phyloP scores from a whole-genome alignment of 1,140 invertebrate genomes.

The Myzus persicae region DNA sequence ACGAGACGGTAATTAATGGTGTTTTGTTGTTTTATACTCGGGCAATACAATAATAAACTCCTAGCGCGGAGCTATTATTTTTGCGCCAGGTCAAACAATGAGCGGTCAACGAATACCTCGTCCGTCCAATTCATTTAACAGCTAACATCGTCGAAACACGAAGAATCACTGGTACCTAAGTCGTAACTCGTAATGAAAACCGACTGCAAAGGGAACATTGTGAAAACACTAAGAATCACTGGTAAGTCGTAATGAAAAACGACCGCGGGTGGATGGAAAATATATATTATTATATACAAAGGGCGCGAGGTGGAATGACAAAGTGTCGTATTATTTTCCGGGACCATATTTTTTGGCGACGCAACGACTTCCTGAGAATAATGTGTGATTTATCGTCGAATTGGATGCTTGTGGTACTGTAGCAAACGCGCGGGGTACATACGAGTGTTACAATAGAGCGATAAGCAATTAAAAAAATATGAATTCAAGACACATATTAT shows the following conservation, averaged over 20 bases:
- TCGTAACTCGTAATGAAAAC: no score
- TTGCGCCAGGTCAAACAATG: neutral
- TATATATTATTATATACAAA: neutral
- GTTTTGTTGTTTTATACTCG: conserved; percentile 25
- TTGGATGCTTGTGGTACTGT: neutral
- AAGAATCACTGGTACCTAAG: no score
- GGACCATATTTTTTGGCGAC: neutral
- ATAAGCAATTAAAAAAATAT: no score
- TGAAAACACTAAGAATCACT: neutral
- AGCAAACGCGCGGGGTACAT: no score
- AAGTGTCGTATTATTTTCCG: neutral
- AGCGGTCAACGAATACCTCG: neutral
- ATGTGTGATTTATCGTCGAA: neutral
- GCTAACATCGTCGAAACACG: no score
- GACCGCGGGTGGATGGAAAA: neutral
- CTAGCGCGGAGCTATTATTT: neutral
- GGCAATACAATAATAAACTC: no score
- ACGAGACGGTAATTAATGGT: neutral
- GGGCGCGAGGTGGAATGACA: neutral
- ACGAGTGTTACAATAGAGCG: no score
- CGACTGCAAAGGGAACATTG: neutral
- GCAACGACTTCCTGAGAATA: neutral
- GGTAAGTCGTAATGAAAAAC: neutral
- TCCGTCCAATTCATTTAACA: no score
- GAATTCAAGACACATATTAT: no score